phyloP scores from a whole-genome alignment of 2,113 vertebrate species.

The Cranoglanis bouderius region DNA sequence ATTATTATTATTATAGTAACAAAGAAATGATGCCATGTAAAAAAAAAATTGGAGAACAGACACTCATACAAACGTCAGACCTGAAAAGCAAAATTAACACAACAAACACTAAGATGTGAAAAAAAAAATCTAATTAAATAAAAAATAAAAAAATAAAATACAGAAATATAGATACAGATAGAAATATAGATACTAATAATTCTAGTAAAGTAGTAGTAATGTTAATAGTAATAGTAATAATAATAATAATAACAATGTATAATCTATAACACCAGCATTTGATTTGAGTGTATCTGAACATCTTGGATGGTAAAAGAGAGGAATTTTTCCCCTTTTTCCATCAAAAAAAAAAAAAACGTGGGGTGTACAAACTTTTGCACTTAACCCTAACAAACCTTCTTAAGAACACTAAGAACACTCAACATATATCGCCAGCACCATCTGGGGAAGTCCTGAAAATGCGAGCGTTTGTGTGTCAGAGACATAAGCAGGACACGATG shows the following conservation, averaged over 20 bases:
- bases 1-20: too few species aligned
- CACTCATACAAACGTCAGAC: too few species aligned
- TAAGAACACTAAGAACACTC: not conserved
- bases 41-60: too few species aligned
- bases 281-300: not conserved
- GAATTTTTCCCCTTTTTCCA: not conserved
- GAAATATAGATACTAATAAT: too few species aligned
- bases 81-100: not conserved
- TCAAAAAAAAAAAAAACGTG: not conserved
- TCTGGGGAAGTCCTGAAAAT: slow-evolving; percentile 4
- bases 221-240: not conserved
- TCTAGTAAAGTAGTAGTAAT: not conserved
- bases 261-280: not conserved
- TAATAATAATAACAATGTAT: not conserved
- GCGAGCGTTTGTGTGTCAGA: slow-evolving; percentile 30
- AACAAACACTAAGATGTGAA: not conserved
- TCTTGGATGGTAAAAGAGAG: not conserved
- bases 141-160: not conserved
- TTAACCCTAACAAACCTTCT: not conserved
- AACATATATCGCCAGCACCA: not conserved
- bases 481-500: slow-evolving; percentile 68
- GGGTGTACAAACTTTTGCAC: not conserved
- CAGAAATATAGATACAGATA: too few species aligned
- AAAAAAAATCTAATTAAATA: not conserved
- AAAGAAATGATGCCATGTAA: too few species aligned